Conservation (phyloP, 1,140 invertebrate species). For the Atopsyche davidsoni region DNA sequence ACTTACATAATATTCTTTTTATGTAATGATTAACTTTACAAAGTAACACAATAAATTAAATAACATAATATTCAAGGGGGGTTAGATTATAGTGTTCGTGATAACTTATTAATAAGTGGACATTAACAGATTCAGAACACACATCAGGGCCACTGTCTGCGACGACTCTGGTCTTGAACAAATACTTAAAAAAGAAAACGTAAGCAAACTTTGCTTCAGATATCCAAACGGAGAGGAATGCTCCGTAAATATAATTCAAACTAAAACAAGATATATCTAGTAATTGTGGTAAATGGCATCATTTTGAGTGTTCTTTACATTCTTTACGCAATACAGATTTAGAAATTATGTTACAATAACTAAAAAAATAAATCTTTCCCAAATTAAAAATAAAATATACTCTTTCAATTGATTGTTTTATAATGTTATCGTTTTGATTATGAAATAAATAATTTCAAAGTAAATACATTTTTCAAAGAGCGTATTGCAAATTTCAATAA, state of each 20-base stretch:
- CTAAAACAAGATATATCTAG: constrained; percentile 13
- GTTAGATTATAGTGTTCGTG: constrained; percentile 9
- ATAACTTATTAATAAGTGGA: constrained; percentile 17
- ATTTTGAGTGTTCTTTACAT: constrained; percentile 9
- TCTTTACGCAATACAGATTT: constrained; percentile 4
- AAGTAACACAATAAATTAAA: constrained; percentile 7
- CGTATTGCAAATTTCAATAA: constrained; percentile 9
- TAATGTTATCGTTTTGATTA: constrained; percentile 8
- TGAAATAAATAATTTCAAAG: constrained; percentile 5
- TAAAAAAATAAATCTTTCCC: constrained; percentile 9
- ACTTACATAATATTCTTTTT: background rate
- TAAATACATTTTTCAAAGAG: background rate
- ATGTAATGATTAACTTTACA: background rate
- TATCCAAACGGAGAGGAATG: background rate
- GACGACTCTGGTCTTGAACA: constrained; percentile 4
- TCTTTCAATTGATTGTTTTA: background rate
- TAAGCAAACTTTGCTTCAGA: background rate
- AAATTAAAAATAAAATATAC: constrained; percentile 9
- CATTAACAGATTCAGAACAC: constrained; percentile 22
- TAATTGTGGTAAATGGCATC: constrained; percentile 23
- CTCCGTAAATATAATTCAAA: background rate
- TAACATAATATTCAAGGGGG: constrained; percentile 1
- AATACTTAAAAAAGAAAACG: constrained; percentile 1
- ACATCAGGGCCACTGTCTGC: background rate
- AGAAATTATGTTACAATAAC: constrained; percentile 10